Percentiles rank a stretch among this genome's conserved stretches.
Evolutionary conservation across 2,113 vertebrate genomes (phyloP).

Genomic region (Tenrec ecaudatus): DNA sequence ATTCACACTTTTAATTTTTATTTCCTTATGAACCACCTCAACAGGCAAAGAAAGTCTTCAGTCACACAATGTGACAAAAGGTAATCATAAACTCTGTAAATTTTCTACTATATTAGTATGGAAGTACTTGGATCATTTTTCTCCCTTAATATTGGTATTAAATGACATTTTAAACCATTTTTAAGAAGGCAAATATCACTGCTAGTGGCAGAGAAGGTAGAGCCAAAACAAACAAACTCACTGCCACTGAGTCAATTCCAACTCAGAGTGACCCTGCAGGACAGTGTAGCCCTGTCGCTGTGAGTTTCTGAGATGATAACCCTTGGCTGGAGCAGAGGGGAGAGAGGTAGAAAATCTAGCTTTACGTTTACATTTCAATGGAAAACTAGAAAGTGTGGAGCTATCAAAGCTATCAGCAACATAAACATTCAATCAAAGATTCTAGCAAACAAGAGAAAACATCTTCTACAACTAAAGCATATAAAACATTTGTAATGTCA

Average conservation of each 20-base stretch:
- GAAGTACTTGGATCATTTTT: background rate
- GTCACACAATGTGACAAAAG: constrained; percentile 82
- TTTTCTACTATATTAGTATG: background rate
- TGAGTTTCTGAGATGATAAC: too few species aligned
- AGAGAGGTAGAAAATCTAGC: background rate
- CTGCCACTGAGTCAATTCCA: too few species aligned
- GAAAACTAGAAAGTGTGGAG: background rate
- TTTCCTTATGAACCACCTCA: constrained; percentile 53
- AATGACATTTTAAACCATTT: background rate
- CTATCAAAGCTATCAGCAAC: background rate
- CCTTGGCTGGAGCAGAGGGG: background rate
- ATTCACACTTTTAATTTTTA: constrained; percentile 38
- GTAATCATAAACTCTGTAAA: constrained; percentile 70
- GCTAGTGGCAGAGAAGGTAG: background rate
- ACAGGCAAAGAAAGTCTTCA: constrained; percentile 78
- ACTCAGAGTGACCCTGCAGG: too few species aligned
- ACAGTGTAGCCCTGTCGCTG: too few species aligned
- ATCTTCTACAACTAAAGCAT: background rate
- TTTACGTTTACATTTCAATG: background rate
- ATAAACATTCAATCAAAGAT: background rate
- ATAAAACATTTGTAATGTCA: background rate
- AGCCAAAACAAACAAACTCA: too few species aligned
- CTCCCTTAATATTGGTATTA: background rate
- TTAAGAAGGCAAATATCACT: background rate
- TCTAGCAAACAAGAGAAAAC: background rate